Base-by-base conservation (phyloP, 2,113 vertebrate species). In the Oncorhynchus clarkii region DNA sequence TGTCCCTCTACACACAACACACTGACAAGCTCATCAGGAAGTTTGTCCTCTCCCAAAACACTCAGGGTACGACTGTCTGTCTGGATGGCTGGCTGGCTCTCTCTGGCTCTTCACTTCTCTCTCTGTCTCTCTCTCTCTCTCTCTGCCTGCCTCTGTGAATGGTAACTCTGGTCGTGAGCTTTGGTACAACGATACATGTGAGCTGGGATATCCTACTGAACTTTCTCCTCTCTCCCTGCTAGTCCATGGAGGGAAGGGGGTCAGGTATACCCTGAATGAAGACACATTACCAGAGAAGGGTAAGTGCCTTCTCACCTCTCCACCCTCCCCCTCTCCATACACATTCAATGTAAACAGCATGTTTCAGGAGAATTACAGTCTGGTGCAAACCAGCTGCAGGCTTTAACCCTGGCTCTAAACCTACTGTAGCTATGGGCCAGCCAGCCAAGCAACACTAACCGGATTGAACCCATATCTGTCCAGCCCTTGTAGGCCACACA, bases 21-120 rank as follows among this genome's bases (percentile, higher is more conserved):
- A 99, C 97, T 0, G 97, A 99, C 88, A 96, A 97, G 80, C 97
- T 99, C 85, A 99, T 99, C 93, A 95, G 97, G 90, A 99, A 97
- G 82, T 99, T 99, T 14, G 92, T 99, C 86, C 96, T 95, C 87
- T 97, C 97, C 0, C 97, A 99, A 88, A 81, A 86, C 0, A 88
- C 94, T 0, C 97, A 98, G 93, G 96, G 97, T 99, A 93, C 77
- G 87, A 73, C 48, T 66, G 1, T 60, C 24, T 29, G 31, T 45
- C 48, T 51, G 5, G 6, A 31, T 7, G n/a, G 18, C 59, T 20
- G 57, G 18, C 59, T 22, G 6, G 2, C 59, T 62, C 59, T 22
- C 29, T 31, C 29, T 5, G 29, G 29, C 29, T 31, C 29, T 31
- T 14, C 14, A 51, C 59, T 22, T 31, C 29, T 31, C 18, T 59